Conservation (phyloP, 2,113 vertebrate species). For the Holacanthus passer region DNA sequence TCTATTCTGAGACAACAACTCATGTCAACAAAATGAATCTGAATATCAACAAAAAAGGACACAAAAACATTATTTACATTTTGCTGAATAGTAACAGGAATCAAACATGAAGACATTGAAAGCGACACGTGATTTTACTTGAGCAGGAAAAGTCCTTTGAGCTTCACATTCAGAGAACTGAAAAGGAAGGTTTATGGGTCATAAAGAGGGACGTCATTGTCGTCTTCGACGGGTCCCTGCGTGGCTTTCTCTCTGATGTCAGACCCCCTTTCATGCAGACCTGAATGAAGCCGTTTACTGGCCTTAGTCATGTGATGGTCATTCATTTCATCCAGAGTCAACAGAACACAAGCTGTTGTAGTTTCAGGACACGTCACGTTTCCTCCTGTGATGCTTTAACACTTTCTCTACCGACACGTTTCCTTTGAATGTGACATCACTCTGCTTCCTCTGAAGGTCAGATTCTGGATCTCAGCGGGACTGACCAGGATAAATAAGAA, state of each 20-base stretch:
- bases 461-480: background rate
- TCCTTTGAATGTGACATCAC: background rate
- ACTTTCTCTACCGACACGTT: background rate
- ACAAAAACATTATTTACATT: background rate
- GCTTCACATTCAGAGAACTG: slow-evolving; percentile 21
- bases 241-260: slow-evolving; percentile 36
- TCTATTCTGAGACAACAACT: background rate
- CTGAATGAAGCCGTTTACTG: slow-evolving; percentile 59
- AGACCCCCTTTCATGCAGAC: slow-evolving; percentile 31
- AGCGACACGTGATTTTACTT: background rate
- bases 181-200: slow-evolving; percentile 54
- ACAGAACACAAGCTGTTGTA: slow-evolving; percentile 15
- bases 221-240: slow-evolving; percentile 26
- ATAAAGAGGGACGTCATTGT: slow-evolving; percentile 54
- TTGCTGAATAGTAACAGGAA: background rate
- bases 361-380: background rate
- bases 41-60: background rate
- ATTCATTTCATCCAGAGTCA: slow-evolving; percentile 36
- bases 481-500: slow-evolving; percentile 12
- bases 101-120: background rate
- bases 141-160: background rate
- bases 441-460: slow-evolving; percentile 2
- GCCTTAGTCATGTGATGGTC: slow-evolving; percentile 43
- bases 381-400: background rate
- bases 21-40: background rate